Evolutionary conservation across 1,140 invertebrate genomes (phyloP).

Genomic region (Drosophila pectinifera): DNA sequence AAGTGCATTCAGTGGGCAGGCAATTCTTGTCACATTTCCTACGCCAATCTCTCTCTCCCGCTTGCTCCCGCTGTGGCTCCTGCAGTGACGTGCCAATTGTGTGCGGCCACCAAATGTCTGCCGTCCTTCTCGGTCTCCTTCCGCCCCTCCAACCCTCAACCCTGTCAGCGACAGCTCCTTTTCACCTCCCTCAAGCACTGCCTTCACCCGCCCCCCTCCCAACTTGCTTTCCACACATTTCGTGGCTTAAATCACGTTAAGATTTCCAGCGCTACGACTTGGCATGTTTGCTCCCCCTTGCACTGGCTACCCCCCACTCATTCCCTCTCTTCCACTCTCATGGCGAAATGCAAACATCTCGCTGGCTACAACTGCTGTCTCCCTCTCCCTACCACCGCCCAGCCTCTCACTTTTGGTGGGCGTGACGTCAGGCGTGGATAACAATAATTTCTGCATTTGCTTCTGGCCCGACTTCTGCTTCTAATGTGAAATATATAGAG

Average conservation of each 20-base stretch:
- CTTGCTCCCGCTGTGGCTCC: slow-evolving; percentile 4
- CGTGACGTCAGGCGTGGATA: slow-evolving; percentile 27
- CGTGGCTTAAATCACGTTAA: slow-evolving; percentile 74
- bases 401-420: slow-evolving; percentile 6
- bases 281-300: slow-evolving; percentile 54
- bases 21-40: slow-evolving; percentile 21
- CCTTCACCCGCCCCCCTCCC: not conserved
- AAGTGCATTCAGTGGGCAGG: slow-evolving; percentile 13
- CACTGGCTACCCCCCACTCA: not conserved
- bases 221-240: slow-evolving; percentile 24
- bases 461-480: not conserved
- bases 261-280: slow-evolving; percentile 63
- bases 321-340: not conserved
- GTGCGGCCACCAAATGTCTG: slow-evolving; percentile 61
- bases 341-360: slow-evolving; percentile 45
- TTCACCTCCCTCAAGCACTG: not conserved
- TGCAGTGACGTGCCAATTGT: slow-evolving; percentile 69
- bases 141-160: slow-evolving; percentile 4
- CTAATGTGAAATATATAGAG: not conserved
- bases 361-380: slow-evolving; percentile 29
- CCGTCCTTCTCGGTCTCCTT: not conserved
- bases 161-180: slow-evolving; percentile 38
- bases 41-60: not conserved
- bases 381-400: not conserved
- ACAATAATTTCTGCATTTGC: slow-evolving; percentile 33